Conservation (phyloP, 2,888 invertebrate species). For the Hyposoter dolosus region DNA sequence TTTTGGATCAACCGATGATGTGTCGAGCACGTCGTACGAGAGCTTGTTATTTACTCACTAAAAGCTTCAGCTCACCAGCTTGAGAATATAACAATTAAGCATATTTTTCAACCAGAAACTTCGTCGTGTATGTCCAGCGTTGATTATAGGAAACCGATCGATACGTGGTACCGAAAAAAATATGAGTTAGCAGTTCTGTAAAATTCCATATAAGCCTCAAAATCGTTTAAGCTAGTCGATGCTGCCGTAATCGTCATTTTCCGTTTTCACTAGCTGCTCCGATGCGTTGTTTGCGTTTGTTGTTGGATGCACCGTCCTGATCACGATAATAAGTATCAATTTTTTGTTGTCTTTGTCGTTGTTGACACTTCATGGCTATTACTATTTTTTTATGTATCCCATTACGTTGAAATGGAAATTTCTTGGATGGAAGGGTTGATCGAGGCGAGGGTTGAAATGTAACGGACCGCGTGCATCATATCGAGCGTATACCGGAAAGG, state of each 20-base stretch:
- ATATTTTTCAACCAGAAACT: background rate
- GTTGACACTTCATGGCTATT: too few species aligned
- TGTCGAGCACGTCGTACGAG: background rate
- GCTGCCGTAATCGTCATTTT: background rate
- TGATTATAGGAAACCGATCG: background rate
- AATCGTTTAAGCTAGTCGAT: background rate
- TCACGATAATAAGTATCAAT: background rate
- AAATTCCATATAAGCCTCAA: background rate
- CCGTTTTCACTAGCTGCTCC: background rate
- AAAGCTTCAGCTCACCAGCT: background rate
- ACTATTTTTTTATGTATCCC: background rate
- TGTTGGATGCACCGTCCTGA: background rate
- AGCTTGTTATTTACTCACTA: background rate
- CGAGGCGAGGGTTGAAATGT: constrained; percentile 49
- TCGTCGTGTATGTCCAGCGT: background rate
- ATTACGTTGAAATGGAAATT: background rate
- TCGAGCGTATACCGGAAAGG: constrained; percentile 70
- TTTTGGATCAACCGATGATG: background rate
- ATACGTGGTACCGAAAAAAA: background rate
- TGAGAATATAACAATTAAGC: background rate
- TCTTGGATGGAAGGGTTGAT: constrained; percentile 25
- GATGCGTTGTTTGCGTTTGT: background rate
- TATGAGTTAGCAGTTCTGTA: background rate
- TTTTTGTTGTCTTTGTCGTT: background rate
- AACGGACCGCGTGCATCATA: constrained; percentile 59